Base-by-base conservation (phyloP, 2,888 invertebrate species). In the Leuctra nigra region DNA sequence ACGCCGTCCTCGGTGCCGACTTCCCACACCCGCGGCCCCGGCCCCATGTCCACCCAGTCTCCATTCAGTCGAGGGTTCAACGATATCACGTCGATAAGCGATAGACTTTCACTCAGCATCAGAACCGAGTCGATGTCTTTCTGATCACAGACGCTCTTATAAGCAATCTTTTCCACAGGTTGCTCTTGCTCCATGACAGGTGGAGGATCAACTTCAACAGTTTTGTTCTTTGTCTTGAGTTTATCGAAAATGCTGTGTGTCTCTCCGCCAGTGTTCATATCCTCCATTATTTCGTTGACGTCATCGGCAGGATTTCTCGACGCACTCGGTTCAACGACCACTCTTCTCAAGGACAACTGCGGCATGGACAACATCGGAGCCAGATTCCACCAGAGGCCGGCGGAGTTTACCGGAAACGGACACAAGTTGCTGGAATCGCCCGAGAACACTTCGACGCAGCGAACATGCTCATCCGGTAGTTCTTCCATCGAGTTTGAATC, bases 351-450 rank as follows among this genome's bases (percentile, higher is more conserved):
- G n/a, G 4, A 22, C 33, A 33, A 18, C 20, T 50, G 33, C 13
- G 50, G 35, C 35, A 50, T 4, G 11, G 20, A 33, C 33, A 55
- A 16, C 3, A 57, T 33, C 4, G 41, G 36, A 1, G 70, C 65
- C 23, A 71, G 63, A 63, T 69, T 70, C 69, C 70, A 71, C 70
- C 70, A 72, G 23, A 69, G 44, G 11, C 46, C 56, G 29, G 63
- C 65, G 24, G 71, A 61, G 61, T 69, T 64, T 18, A 67, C 38
- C 35, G 65, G 61, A 54, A 60, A 60, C 1, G 14, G 22, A 54
- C 35, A 25, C 55, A 47, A 25, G 53, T 44, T 53, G 33, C 23
- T 23, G 18, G n/a, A 9, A n/a, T 55, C 50, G 4, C 33, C 46
- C 6, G 39, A 38, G 14, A 38, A 36, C 20, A 38, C 14, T 35